A percentile compares a stretch with the other conserved stretches of the same genome.
Conservation (phyloP, 2,797 vertebrate species). For the Platyrinchus mystaceus region DNA sequence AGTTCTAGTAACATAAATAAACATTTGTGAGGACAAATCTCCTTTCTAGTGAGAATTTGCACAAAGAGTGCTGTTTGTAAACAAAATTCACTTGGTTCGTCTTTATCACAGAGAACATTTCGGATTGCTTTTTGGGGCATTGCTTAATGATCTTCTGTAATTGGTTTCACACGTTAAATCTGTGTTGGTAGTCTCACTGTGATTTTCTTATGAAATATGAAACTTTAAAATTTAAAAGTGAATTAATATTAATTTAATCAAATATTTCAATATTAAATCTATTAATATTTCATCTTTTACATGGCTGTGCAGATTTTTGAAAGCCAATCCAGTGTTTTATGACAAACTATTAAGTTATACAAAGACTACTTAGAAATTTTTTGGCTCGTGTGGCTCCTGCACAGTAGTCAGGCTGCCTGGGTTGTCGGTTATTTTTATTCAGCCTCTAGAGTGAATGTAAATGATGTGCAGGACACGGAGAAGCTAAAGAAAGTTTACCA, state of each 20-base stretch:
- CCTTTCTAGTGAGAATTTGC: background rate
- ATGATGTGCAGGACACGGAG: conserved; percentile 8
- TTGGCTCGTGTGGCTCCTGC: background rate
- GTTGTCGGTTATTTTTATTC: conserved; percentile 61
- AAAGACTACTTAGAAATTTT: conserved; percentile 2
- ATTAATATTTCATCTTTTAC: conserved; percentile 77
- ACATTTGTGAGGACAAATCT: background rate
- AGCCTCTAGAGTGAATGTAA: conserved; percentile 48
- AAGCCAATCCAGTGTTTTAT: conserved; percentile 51
- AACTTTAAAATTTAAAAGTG: conserved; percentile 75
- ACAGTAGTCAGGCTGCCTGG: background rate
- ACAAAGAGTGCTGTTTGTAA: background rate
- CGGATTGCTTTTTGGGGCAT: conserved; percentile 22
- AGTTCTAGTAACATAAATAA: background rate
- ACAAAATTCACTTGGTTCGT: background rate
- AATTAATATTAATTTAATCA: conserved; percentile 80
- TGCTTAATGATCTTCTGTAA: conserved; percentile 63
- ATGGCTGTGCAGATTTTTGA: conserved; percentile 63
- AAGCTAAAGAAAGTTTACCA: conserved; percentile 48
- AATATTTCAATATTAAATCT: conserved; percentile 74
- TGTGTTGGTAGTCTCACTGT: conserved; percentile 63
- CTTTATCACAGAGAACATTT: background rate
- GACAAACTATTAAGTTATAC: conserved; percentile 47
- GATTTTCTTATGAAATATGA: conserved; percentile 72
- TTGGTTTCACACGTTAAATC: conserved; percentile 58